Base-by-base conservation (phyloP, 2,888 invertebrate genomes). In the Pterobdella sp. region DNA sequence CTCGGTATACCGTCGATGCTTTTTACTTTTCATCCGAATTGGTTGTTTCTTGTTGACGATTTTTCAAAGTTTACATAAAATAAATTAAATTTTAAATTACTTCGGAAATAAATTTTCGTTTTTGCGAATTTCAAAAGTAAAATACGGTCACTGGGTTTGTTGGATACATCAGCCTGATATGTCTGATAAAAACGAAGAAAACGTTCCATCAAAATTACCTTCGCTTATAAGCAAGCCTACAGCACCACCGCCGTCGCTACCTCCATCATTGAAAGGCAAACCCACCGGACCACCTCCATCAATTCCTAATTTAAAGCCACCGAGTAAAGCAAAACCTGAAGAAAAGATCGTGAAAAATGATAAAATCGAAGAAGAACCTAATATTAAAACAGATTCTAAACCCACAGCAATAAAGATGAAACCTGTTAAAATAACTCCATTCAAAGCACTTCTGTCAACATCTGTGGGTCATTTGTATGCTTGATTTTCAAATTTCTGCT, bases 351-450 rank as follows among this genome's bases (percentile, higher is more conserved):
- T 3, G n/a, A 56, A 56, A n/a, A 56, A 18, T 4, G 4, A 4
- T 4, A 56, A 4, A 56, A 26, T 26, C n/a, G 7, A 18, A 3
- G n/a, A 4, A 7, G 26, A 56, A 56, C 4, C 4, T 56, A 3
- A 26, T n/a, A 22, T 4, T 14, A 4, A 22, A 14, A 26, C 18
- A 56, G 60, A 56, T 18, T 56, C 60, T 18, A 56, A 56, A 56
- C 4, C 60, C 4, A 4, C 60, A 7, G 18, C 60, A 7, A 56
- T 56, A 7, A 56, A 56, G n/a, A 56, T 56, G 60, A 56, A 56
- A n/a, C 60, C 60, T 4, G 60, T 56, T n/a, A 56, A 56, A 56
- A 56, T 56, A 56, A 56, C 60, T 4, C 60, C 60, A 14, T 56
- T 56, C 60, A 56, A 56, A 56, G 60, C 60, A 26, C 60, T 56